Evolutionary conservation across 2,888 invertebrate species (phyloP), one percentile per base, ranked within the genome.

Genomic region (Parnassius mnemosyne): DNA sequence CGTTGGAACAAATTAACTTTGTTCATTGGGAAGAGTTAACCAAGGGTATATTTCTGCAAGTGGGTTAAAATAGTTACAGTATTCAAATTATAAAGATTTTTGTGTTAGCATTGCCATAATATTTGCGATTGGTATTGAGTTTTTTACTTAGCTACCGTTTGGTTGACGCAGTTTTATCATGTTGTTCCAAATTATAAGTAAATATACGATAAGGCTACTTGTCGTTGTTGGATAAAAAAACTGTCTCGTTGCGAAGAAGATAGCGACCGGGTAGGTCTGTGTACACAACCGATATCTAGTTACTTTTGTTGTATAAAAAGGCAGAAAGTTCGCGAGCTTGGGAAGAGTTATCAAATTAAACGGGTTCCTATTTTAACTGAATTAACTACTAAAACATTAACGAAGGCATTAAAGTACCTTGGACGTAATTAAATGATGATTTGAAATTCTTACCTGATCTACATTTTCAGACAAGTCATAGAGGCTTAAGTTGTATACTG

Each of bases 401-500:
- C 49, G n/a, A 11, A 25, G 12, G 2, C 20, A 9, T 47, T 20
- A 47, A 10, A 43, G 43, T 43, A 10, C 43, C 2, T 34, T 34
- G 7, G 34, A 34, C 7, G 34, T 34, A 34, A 34, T 34, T 34
- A 34, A 34, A 34, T 7, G 5, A 0, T 34, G 25, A 3, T 2
- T 49, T 49, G 12, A 9, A 57, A 11, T 53, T 60, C 70, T 84
- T 89, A 95, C 95, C 94, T 95, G 94, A 76, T 95, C 94, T 68
- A 93, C 90, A 77, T 94, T 93, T 92, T 97, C 97, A 72, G 94
- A 93, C 79, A 98, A 93, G 79, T 97, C 96, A 82, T 94, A 94
- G 73, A 97, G 92, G 83, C 97, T 97, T 83, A 98, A 94, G 89
- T 98, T 98, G 93, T 97, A 97, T 73, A 98, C 94, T 74, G 95